A percentile compares a stretch with the other conserved stretches of the same genome.
Evolutionary conservation across 1,140 invertebrate species (phyloP).

Genomic region (Calliopsis andreniformis): DNA sequence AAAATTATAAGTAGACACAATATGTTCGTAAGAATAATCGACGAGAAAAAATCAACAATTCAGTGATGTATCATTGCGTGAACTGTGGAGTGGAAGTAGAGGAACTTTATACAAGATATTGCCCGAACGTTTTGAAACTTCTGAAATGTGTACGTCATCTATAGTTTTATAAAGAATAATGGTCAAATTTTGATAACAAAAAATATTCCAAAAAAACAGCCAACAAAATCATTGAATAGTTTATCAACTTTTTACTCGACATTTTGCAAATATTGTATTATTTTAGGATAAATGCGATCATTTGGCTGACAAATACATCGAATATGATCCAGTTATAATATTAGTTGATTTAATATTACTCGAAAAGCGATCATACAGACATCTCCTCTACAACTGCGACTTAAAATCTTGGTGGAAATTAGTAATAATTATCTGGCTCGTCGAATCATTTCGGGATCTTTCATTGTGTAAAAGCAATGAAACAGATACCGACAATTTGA

Average conservation of each 20-base stretch:
- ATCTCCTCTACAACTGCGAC: slow-evolving; percentile 89
- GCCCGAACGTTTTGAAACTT: slow-evolving; percentile 86
- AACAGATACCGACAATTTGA: background rate
- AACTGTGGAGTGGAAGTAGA: slow-evolving; percentile 85
- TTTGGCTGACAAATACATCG: slow-evolving; percentile 93
- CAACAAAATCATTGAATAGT: background rate
- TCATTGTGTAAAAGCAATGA: slow-evolving; percentile 48
- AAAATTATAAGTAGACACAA: background rate
- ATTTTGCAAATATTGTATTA: slow-evolving; percentile 3
- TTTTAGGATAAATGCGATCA: slow-evolving; percentile 87
- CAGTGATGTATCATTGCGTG: slow-evolving; percentile 83
- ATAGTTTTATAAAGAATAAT: no score
- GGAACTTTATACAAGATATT: slow-evolving; percentile 86
- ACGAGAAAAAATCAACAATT: background rate
- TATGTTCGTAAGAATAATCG: background rate
- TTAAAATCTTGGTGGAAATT: slow-evolving; percentile 83
- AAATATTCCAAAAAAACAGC: no score
- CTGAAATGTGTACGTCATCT: slow-evolving; percentile 86
- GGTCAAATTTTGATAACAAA: no score
- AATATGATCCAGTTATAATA: slow-evolving; percentile 92
- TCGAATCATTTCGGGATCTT: slow-evolving; percentile 76
- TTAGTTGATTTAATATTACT: slow-evolving; percentile 91
- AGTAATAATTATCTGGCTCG: slow-evolving; percentile 73
- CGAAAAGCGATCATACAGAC: slow-evolving; percentile 90
- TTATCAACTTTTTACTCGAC: background rate